phyloP scores from a whole-genome alignment of 2,888 invertebrate genomes.

The Lithophane semibrunnea region DNA sequence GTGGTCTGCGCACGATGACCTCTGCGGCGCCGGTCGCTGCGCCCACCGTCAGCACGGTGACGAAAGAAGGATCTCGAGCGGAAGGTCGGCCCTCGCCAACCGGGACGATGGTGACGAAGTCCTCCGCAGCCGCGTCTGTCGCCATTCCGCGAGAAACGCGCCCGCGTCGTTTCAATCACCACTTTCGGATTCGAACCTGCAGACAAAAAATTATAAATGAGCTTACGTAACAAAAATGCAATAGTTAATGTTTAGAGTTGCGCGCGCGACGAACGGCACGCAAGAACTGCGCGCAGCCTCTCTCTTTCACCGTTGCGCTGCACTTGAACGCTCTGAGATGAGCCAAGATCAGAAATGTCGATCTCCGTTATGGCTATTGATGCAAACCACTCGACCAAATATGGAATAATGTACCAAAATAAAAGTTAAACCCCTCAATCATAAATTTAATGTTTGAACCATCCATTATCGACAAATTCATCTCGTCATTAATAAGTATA shows the following conservation, averaged over 20 bases:
- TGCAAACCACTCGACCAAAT: slow-evolving; percentile 64
- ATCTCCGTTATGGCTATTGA: slow-evolving; percentile 66
- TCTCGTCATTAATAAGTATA: slow-evolving; percentile 42
- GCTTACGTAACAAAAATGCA: slow-evolving; percentile 84
- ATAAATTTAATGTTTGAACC: slow-evolving; percentile 30
- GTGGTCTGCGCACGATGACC: slow-evolving; percentile 95
- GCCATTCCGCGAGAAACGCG: slow-evolving; percentile 87
- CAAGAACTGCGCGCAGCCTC: slow-evolving; percentile 81
- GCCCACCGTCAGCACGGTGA: slow-evolving; percentile 91
- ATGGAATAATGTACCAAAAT: slow-evolving; percentile 48
- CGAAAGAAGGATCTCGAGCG: slow-evolving; percentile 85
- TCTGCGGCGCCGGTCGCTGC: slow-evolving; percentile 91
- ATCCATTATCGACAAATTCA: slow-evolving; percentile 23
- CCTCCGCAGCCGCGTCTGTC: slow-evolving; percentile 86
- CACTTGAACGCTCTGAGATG: slow-evolving; percentile 79
- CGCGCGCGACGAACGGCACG: slow-evolving; percentile 78
- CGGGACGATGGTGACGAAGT: slow-evolving; percentile 91
- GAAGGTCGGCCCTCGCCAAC: slow-evolving; percentile 88
- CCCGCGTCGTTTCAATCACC: slow-evolving; percentile 74
- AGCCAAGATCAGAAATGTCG: slow-evolving; percentile 67
- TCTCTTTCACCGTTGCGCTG: slow-evolving; percentile 86
- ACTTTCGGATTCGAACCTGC: slow-evolving; percentile 83
- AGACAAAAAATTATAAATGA: slow-evolving; percentile 84
- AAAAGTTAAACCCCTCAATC: slow-evolving; percentile 29
- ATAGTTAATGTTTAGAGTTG: slow-evolving; percentile 70